Conservation (phyloP, 2,113 vertebrate species). For the Chamaetylas fuelleborni region DNA sequence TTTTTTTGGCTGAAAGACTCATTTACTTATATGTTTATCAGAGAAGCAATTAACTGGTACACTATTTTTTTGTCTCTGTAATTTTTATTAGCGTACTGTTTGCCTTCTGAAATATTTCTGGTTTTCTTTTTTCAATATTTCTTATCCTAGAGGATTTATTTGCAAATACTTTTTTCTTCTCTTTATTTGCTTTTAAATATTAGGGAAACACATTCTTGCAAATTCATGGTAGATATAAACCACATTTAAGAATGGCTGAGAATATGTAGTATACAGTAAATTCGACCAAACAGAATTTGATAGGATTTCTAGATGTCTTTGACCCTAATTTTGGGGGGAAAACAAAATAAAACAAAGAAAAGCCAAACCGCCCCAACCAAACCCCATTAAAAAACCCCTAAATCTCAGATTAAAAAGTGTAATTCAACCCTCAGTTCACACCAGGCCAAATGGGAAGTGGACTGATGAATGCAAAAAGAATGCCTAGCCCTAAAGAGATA, state of each 20-base stretch:
- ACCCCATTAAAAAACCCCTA: rapidly evolving
- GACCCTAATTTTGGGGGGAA: neutral
- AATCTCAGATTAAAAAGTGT: neutral
- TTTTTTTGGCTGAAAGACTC: neutral
- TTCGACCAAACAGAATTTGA: neutral
- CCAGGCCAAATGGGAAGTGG: neutral
- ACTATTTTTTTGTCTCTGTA: neutral
- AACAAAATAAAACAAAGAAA: neutral
- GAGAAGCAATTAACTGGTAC: neutral
- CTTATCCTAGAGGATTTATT: neutral
- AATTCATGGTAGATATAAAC: neutral
- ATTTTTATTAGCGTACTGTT: neutral
- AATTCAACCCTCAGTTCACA: neutral
- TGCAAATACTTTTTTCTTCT: neutral
- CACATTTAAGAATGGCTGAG: neutral
- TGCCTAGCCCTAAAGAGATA: neutral
- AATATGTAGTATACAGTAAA: neutral
- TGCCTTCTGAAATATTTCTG: neutral
- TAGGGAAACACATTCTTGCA: neutral
- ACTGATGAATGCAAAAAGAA: neutral
- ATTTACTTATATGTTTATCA: neutral
- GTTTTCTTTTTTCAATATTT: neutral
- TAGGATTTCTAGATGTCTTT: neutral
- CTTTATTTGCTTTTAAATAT: neutral
- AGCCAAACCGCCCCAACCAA: neutral